These are phyloP conservation scores for Lepidochrysops patricia DNA, from an alignment of 2,888 invertebrate species.

Conservation along the genomic window DNA sequence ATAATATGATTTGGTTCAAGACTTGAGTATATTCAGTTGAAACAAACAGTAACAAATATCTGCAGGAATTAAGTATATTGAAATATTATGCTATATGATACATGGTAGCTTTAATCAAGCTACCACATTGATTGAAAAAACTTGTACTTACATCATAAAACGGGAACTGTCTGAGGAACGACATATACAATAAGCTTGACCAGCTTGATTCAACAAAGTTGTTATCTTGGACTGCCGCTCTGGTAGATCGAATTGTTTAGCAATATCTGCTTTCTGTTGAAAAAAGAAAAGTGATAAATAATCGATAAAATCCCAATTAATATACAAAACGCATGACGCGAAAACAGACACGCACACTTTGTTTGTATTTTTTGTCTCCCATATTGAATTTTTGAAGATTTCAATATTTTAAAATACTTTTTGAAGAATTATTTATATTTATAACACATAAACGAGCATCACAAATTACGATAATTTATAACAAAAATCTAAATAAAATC, in stretches of 20 bases:
- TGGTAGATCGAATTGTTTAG: slow-evolving; percentile 89
- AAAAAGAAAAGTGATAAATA: slow-evolving; percentile 24
- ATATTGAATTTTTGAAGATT: slow-evolving; percentile 31
- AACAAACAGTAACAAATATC: no score
- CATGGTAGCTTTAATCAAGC: no score
- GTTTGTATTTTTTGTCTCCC: slow-evolving; percentile 59
- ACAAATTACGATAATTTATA: no score
- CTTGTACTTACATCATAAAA: slow-evolving; percentile 91
- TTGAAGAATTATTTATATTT: background rate
- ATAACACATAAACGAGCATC: no score
- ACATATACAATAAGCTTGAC: slow-evolving; percentile 96
- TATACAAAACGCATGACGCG: background rate
- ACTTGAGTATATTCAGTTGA: no score
- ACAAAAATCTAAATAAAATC: no score
- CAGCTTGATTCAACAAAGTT: slow-evolving; percentile 89
- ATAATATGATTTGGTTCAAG: no score
- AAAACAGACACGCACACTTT: slow-evolving; percentile 46
- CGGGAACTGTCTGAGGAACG: slow-evolving; percentile 93
- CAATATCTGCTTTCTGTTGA: slow-evolving; percentile 87
- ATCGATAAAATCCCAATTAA: slow-evolving; percentile 11
- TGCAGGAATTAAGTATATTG: no score
- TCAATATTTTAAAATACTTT: background rate
- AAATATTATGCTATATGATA: no score
- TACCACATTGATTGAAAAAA: no score
- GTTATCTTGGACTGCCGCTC: slow-evolving; percentile 94